Percentiles rank a stretch among this genome's conserved stretches.
phyloP scores from a whole-genome alignment of 1,140 invertebrate genomes.

The Caenorhabditis remanei region DNA sequence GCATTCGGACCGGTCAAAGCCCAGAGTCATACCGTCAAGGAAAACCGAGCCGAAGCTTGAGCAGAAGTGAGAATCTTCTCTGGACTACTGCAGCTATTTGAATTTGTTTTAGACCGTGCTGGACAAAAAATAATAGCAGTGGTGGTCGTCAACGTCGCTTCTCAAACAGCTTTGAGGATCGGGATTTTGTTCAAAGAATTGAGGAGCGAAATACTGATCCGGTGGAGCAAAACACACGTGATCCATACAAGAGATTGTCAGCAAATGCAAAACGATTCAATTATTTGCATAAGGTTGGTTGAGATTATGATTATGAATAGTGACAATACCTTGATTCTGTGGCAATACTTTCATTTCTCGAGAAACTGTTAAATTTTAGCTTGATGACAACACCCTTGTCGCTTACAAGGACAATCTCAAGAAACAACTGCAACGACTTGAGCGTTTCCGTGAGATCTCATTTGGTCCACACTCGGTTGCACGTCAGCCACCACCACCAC shows the following conservation, averaged over 20 bases:
- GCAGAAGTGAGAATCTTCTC: slow-evolving; percentile 24
- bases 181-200: slow-evolving; percentile 70
- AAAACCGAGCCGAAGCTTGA: slow-evolving; percentile 61
- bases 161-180: slow-evolving; percentile 69
- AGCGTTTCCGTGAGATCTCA: slow-evolving; percentile 71
- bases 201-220: slow-evolving; percentile 64
- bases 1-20: slow-evolving; percentile 73
- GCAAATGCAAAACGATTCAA: slow-evolving; percentile 74
- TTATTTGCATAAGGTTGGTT: slow-evolving; percentile 75
- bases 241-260: slow-evolving; percentile 62
- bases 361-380: slow-evolving; percentile 64
- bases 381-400: slow-evolving; percentile 73
- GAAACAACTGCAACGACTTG: slow-evolving; percentile 73
- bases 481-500: slow-evolving; percentile 69
- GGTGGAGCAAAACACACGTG: neutral
- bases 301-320: neutral
- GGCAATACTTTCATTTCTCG: neutral
- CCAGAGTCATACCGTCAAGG: slow-evolving; percentile 66
- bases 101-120: neutral
- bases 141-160: slow-evolving; percentile 65
- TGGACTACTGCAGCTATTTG: slow-evolving; percentile 28
- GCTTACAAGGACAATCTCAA: slow-evolving; percentile 75
- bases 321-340: neutral
- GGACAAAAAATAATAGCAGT: slow-evolving; percentile 31
- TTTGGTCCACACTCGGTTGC: slow-evolving; percentile 75